A percentile compares a stretch with the other conserved stretches of the same genome.
phyloP scores from a whole-genome alignment of 2,888 invertebrate genomes.

The Pecten maximus region DNA sequence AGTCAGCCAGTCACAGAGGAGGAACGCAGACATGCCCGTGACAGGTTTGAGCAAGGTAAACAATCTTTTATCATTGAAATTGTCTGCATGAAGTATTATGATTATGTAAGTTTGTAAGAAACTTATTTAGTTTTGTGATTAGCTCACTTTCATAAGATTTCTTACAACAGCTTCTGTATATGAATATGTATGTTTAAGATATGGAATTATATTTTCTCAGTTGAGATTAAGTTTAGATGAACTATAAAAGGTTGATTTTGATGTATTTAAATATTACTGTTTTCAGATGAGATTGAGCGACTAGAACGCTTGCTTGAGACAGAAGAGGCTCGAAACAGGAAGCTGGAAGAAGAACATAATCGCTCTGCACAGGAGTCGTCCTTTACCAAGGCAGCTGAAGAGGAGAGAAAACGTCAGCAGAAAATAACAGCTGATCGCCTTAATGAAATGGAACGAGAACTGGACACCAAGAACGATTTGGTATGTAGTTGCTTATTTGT shows the following conservation, averaged over 20 bases:
- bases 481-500: too few species aligned
- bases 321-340: slow-evolving; percentile 67
- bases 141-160: not conserved
- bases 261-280: not conserved
- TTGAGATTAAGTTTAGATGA: not conserved
- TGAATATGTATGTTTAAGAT: too few species aligned
- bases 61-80: not conserved
- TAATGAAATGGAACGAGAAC: slow-evolving; percentile 73
- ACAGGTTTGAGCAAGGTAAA: slow-evolving; percentile 80
- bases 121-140: not conserved
- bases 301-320: slow-evolving; percentile 75
- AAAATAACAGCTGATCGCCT: slow-evolving; percentile 63
- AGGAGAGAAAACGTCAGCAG: slow-evolving; percentile 66
- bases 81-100: not conserved
- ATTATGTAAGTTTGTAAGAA: not conserved
- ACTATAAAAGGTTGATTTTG: not conserved
- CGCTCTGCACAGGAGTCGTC: slow-evolving; percentile 71
- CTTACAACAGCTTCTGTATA: too few species aligned
- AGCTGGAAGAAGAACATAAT: slow-evolving; percentile 76
- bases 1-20: slow-evolving; percentile 71
- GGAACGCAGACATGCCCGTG: slow-evolving; percentile 75
- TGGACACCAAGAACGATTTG: slow-evolving; percentile 79
- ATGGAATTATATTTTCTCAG: not conserved
- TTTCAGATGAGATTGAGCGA: slow-evolving; percentile 75
- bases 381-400: slow-evolving; percentile 62